These are phyloP conservation scores for Troglohyphantes excavatus DNA, from an alignment of 2,888 invertebrate species.

Conservation along the genomic window DNA sequence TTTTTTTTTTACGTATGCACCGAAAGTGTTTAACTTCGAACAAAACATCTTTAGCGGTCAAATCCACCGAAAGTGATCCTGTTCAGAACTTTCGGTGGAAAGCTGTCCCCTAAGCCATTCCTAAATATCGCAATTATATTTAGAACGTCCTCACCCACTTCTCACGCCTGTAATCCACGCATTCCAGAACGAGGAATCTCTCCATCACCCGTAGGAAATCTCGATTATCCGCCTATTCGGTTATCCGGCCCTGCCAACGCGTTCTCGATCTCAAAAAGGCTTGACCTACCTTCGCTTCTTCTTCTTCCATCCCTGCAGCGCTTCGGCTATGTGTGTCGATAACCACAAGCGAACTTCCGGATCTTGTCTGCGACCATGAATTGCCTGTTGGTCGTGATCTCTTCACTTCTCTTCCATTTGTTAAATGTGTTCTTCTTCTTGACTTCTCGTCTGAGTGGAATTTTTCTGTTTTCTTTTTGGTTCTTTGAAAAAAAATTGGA, in stretches of 20 bases:
- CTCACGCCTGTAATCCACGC: neutral
- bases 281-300: slow-evolving; percentile 60
- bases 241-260: neutral
- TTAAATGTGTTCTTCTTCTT: slow-evolving; percentile 2
- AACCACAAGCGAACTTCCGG: slow-evolving; percentile 62
- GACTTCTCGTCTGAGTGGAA: neutral
- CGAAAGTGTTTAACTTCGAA: no score
- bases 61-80: no score
- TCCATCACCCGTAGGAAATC: slow-evolving; percentile 5
- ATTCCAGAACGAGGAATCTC: neutral
- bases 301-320: neutral
- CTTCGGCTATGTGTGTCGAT: slow-evolving; percentile 55
- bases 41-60: no score
- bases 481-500: no score
- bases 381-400: slow-evolving; percentile 32
- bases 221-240: slow-evolving; percentile 4
- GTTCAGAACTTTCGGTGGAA: no score
- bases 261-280: neutral
- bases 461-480: no score
- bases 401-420: neutral
- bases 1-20: no score
- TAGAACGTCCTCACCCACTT: neutral
- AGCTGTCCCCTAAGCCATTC: no score
- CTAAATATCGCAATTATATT: neutral
- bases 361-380: slow-evolving; percentile 56